Evolutionary conservation across 2,113 vertebrate species (phyloP).

Genomic region (Hyaena hyaena): DNA sequence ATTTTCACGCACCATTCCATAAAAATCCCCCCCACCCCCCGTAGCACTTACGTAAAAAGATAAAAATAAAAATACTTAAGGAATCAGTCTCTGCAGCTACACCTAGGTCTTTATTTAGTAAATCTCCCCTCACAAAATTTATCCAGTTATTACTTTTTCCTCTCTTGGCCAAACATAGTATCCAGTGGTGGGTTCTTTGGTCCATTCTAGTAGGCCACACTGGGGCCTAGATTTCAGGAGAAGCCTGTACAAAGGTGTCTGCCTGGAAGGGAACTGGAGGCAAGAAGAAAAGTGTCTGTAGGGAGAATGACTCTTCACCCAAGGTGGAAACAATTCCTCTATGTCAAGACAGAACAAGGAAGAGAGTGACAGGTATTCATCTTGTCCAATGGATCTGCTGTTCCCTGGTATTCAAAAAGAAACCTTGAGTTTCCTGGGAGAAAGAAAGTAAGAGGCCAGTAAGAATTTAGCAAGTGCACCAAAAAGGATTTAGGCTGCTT

Average conservation of each 20-base stretch:
- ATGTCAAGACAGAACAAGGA: not conserved
- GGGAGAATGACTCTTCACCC: not conserved
- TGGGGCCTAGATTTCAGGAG: not conserved
- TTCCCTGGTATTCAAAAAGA: not conserved
- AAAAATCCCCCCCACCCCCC: slow-evolving; percentile 39
- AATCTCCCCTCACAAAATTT: not conserved
- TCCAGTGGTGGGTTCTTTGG: not conserved
- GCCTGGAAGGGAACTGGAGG: not conserved
- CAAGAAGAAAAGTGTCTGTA: not conserved
- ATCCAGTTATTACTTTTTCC: slow-evolving; percentile 6
- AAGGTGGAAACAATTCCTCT: not conserved
- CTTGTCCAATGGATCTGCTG: not conserved
- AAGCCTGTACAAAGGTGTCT: not conserved
- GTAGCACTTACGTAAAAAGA: slow-evolving; percentile 20
- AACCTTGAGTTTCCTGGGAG: not conserved
- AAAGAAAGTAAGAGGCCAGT: not conserved
- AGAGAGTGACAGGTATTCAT: not conserved
- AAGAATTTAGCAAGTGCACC: not conserved
- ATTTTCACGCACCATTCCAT: slow-evolving; percentile 16
- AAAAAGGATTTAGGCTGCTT: not conserved
- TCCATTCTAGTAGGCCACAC: not conserved
- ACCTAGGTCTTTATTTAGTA: slow-evolving; percentile 17
- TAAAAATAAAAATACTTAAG: not conserved
- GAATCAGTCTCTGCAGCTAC: not conserved
- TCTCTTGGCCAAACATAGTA: not conserved